A percentile compares a stretch with the other conserved stretches of the same genome.
These are phyloP conservation scores for Morpho deidamia DNA, from an alignment of 2,888 invertebrate species.

Conservation along the genomic window DNA sequence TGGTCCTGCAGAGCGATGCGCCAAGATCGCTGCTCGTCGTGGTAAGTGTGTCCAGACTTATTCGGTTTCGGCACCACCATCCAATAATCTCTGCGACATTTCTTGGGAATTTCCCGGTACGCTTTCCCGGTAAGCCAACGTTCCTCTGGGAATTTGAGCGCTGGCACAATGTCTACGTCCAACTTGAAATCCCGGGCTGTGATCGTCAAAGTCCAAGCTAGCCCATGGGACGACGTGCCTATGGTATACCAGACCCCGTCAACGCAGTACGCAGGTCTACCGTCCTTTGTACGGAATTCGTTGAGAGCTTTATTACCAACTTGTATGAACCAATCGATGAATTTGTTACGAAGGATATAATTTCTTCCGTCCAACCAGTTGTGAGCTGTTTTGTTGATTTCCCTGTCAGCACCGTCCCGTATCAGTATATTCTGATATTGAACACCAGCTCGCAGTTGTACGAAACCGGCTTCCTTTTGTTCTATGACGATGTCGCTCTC, in stretches of 20 bases:
- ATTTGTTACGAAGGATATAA: conserved; percentile 61
- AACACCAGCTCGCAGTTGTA: conserved; percentile 55
- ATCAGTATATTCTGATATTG: conserved; percentile 45
- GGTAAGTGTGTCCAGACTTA: conserved; percentile 29
- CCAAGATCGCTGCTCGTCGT: conserved; percentile 58
- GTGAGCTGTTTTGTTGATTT: conserved; percentile 48
- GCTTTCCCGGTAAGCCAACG: conserved; percentile 55
- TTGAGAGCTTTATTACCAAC: conserved; percentile 60
- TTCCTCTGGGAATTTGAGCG: conserved; percentile 58
- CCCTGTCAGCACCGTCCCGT: conserved; percentile 42
- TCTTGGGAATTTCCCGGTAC: conserved; percentile 36
- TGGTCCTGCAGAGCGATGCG: conserved; percentile 73
- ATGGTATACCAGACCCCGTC: conserved; percentile 56
- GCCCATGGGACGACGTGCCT: conserved; percentile 53
- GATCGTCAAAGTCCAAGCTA: conserved; percentile 75
- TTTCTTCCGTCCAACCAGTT: conserved; percentile 55
- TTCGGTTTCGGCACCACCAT: conserved; percentile 70
- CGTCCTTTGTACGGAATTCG: conserved; percentile 27
- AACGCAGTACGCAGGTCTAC: conserved; percentile 30
- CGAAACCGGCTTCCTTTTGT: conserved; percentile 64
- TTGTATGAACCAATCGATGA: conserved; percentile 75
- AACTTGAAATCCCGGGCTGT: conserved; percentile 44
- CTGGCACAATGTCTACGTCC: conserved; percentile 75
- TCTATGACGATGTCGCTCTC: conserved; percentile 46
- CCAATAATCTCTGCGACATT: conserved; percentile 50